Evolutionary conservation across 2,888 invertebrate species (phyloP), one percentile per base, ranked within the genome.

Genomic region (Calameuta filiformis): DNA sequence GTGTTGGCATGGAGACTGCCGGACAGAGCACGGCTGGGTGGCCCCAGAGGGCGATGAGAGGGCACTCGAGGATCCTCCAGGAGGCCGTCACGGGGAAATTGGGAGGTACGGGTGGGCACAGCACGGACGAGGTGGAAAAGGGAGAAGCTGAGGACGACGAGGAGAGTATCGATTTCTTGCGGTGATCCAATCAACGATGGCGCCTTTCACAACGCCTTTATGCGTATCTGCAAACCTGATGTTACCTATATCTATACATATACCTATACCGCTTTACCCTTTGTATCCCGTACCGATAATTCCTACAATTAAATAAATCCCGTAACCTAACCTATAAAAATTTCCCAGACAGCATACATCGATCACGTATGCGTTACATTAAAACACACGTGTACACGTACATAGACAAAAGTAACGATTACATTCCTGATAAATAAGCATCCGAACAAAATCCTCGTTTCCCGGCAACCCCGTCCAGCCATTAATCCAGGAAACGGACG

Each of bases 1-100:
- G 90, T 90, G 90, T 91, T 91, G 91, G 91, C 91, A 91, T 91
- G 91, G 91, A 90, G 91, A 91, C 90, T 88, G 89, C 90, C 87
- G 90, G 90, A 91, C 91, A 89, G 89, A 89, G 87, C 89, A 89
- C 88, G 89, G 87, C 86, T 88, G 90, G 90, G 87, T 89, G 88
- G 89, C 85, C 87, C 87, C 86, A 23, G 90, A 90, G 89, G 88
- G 90, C 88, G 87, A 89, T 88, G 90, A 89, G 89, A 89, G 89
- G 88, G 88, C 85, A 89, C 90, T 90, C 86, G 89, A 90, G 87
- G 90, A 90, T 90, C 90, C 90, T 90, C 90, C 87, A 90, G 90
- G 90, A 90, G 90, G 88, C 89, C 89, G 90, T 89, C 87, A 88
- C 89, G 87, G 89, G 89, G 89, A 88, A 88, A 88, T 88, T 88